These are phyloP conservation scores for Acrocephalus kingi DNA, from an alignment of 2,113 vertebrate species.

Conservation along the genomic window DNA sequence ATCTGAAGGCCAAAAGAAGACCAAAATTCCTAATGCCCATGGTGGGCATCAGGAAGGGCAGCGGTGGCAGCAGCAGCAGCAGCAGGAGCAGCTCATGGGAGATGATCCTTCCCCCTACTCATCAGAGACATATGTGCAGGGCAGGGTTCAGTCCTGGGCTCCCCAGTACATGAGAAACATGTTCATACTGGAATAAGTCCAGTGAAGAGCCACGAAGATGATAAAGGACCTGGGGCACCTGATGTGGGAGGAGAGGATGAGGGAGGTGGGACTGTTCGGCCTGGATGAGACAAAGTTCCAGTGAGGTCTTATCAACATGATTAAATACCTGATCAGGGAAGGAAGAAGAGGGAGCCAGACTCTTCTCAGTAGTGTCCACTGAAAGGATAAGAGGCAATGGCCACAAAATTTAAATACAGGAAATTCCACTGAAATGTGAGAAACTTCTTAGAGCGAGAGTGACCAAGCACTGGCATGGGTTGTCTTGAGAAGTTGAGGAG, in stretches of 20 bases:
- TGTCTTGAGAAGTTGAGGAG: neutral
- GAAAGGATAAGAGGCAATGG: neutral
- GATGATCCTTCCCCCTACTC: neutral
- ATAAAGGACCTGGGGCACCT: neutral
- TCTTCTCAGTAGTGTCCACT: neutral
- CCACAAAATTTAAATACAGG: neutral
- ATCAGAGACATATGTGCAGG: neutral
- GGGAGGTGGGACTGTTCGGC: neutral
- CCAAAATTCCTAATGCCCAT: neutral
- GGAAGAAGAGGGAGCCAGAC: neutral
- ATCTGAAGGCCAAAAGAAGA: neutral
- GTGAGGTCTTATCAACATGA: neutral
- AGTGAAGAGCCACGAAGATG: neutral
- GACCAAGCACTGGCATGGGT: neutral
- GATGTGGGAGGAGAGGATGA: neutral
- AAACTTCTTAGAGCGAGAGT: neutral
- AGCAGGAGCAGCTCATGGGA: neutral
- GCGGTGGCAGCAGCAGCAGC: neutral
- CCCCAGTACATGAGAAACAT: neutral
- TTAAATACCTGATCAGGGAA: neutral
- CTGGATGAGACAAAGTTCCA: neutral
- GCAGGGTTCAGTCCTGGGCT: neutral
- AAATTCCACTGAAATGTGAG: neutral
- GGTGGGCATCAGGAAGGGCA: rapidly evolving
- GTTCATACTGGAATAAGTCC: neutral